Evolutionary conservation across 2,797 vertebrate genomes (phyloP).

Genomic region (Pteronotus mesoamericanus): DNA sequence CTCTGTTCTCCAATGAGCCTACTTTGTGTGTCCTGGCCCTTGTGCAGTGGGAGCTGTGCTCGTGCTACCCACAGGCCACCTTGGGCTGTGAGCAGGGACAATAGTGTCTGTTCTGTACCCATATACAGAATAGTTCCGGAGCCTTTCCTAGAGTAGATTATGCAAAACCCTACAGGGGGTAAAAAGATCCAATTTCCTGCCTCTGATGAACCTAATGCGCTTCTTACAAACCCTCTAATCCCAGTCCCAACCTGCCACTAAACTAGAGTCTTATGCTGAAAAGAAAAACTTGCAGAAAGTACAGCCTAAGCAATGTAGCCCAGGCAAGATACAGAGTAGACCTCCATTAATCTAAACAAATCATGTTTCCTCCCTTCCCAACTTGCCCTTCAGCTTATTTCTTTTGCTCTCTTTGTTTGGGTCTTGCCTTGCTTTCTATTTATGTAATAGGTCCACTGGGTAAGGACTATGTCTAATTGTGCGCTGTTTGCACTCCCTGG

Average conservation of each 20-base stretch:
- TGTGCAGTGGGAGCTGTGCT: not conserved
- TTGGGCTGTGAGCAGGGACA: not conserved
- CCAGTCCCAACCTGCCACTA: not conserved
- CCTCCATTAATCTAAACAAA: not conserved
- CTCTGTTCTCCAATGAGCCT: not conserved
- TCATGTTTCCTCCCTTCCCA: not conserved
- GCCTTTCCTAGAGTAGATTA: not conserved
- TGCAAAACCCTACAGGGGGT: not conserved
- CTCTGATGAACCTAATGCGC: not conserved
- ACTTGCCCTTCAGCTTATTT: not conserved
- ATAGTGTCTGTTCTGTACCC: not conserved
- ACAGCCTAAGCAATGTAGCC: not conserved
- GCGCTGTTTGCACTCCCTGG: constrained; percentile 3
- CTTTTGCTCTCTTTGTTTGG: not conserved
- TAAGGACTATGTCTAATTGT: constrained; percentile 25
- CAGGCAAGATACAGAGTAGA: not conserved
- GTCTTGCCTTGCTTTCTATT: constrained; percentile 9
- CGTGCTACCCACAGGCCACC: not conserved
- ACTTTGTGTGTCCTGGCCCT: not conserved
- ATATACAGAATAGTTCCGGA: not conserved
- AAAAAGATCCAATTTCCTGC: not conserved
- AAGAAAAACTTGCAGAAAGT: not conserved
- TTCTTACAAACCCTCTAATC: not conserved
- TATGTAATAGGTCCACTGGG: constrained; percentile 35
- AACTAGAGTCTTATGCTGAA: not conserved